Evolutionary conservation across 1,140 invertebrate genomes (phyloP), one percentile per base, ranked within the genome.

Genomic region (Argopecten irradians): DNA sequence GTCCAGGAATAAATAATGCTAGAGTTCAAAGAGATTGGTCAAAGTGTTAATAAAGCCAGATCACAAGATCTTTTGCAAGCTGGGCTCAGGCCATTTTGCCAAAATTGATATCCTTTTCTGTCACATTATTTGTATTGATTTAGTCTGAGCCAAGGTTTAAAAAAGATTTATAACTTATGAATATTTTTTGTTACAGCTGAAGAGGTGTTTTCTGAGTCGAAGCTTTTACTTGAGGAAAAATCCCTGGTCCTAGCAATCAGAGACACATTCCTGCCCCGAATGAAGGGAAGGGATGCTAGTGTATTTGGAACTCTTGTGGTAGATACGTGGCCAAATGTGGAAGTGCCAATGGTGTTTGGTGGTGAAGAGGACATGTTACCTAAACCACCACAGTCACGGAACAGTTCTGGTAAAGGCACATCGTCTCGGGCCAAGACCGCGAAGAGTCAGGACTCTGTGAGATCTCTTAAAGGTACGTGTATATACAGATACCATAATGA

Each of bases 321-420:
- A 19, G 94, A 95, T 85, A 88, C 94, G 0, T 95, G 94, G 94
- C 93, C 94, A 22, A 87, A 94, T 84, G 90, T 93, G 33, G 93
- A 93, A 33, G 85, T 95, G 16, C 93, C 94, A 32, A 91, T 94
- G 92, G 88, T 92, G 83, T 93, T 94, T 88, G 93, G 92, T 39
- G 93, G 93, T 28, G 92, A 92, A n/a, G 91, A 90, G 13, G 91
- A 90, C 32, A 83, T 43, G 22, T n/a, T 89, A 39, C 36, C 90
- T 14, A 93, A 91, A 84, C 89, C 89, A n/a, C 89, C 89, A 33
- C 91, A 92, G n/a, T 92, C 93, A 0, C 87, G 91, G 13, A 33
- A 85, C 33, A 92, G 90, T 41, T 88, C 89, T 0, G 89, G 92
- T n/a, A 36, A 86, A 35, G 83, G 87, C 32, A 71, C 55, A n/a